phyloP scores from a whole-genome alignment of 35 echinoderm and acorn worm genomes.

The Lytechinus variegatus region DNA sequence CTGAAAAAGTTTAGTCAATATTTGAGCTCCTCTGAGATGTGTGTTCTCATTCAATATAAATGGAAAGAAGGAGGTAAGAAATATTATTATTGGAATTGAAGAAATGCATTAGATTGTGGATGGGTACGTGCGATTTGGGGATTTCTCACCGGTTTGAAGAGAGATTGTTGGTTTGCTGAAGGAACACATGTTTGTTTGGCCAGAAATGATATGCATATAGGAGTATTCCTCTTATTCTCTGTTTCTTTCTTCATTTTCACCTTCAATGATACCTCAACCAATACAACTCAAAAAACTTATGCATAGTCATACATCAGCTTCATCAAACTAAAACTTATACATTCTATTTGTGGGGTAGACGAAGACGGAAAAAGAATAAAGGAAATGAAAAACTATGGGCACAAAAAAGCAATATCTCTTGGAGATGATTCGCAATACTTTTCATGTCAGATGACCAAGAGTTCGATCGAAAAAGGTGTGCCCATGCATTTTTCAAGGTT shows the following conservation, averaged over 20 bases:
- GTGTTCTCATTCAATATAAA: conserved; percentile 47
- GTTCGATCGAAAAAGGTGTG: background rate
- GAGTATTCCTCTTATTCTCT: conserved; percentile 31
- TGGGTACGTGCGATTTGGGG: conserved; percentile 47
- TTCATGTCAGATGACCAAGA: background rate
- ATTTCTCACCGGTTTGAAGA: conserved; percentile 35
- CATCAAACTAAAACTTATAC: background rate
- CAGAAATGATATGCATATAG: conserved; percentile 53
- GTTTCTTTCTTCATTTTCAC: conserved; percentile 30
- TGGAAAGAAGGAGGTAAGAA: conserved; percentile 33
- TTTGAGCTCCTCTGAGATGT: conserved; percentile 47
- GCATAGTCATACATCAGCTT: conserved; percentile 12
- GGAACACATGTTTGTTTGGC: conserved; percentile 54
- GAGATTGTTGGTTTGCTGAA: conserved; percentile 50
- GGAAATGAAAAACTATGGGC: background rate
- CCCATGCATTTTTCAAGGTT: background rate
- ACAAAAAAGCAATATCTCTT: background rate
- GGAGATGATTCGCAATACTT: background rate
- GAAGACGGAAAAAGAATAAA: background rate
- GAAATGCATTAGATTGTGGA: conserved; percentile 26
- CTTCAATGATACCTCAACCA: background rate
- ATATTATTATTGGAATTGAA: conserved; percentile 52
- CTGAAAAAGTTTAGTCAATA: conserved; percentile 43
- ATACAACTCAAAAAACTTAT: background rate
- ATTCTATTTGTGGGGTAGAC: background rate